Base-by-base conservation (phyloP, 1,140 invertebrate genomes). In the Drosophila athabasca region DNA sequence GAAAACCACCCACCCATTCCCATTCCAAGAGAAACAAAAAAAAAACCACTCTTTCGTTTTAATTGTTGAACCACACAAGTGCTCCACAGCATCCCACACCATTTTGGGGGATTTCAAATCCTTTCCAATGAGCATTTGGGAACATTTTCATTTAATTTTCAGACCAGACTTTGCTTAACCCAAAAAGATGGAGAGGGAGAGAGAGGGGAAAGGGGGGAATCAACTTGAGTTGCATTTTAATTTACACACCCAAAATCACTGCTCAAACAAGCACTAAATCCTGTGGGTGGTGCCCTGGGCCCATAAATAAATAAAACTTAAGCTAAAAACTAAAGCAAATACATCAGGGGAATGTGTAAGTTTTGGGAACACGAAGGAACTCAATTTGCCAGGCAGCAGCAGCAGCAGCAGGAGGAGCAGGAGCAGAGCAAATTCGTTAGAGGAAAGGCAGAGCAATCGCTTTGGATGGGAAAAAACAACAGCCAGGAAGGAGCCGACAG, bases 141-240 rank as follows among this genome's bases (percentile, higher is more conserved):
- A 50, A 45, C 29, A 55, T 64, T 72, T 67, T 57, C 55, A 53
- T 75, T 72, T 62, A 52, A 74, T 73, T 73, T 54, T 61, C 66
- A 57, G 62, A 5, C 45, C 70, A 75, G 71, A 75, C 71, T 88
- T 85, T 85, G 74, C 46, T 68, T 88, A 88, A 88, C 82, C 82
- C 83, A 85, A 61, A 82, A 76, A 35, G 31, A 39, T 45, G 24
- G 58, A 70, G 35, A 44, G 48, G 22, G 50, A 55, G 53, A 46
- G 8, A 35, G 8, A 11, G 31, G 9, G 31, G 9, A 8, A 70
- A 61, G 3, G 31, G 9, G 31, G 9, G 31, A 70, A 61, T 77
- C 82, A 81, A 79, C 78, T 82, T 59, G 70, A 82, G 83, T 60
- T 85, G 82, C 78, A 85, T 85, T 85, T 85, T 85, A 85, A 85